phyloP scores from a whole-genome alignment of 2,888 invertebrate genomes.

The Listrodromus nycthemerus region DNA sequence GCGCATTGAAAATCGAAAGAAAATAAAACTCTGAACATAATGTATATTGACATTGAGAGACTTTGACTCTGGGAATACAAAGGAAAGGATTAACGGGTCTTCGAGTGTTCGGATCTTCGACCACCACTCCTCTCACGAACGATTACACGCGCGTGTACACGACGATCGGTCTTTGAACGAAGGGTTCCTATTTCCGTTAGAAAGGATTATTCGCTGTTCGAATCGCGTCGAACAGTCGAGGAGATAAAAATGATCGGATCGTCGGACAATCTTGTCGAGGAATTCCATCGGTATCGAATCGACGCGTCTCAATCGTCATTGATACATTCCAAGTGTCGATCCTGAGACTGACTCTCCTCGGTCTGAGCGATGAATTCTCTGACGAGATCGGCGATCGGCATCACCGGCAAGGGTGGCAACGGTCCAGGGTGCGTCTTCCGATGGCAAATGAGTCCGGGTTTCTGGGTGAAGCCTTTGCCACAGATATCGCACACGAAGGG shows the following conservation, averaged over 20 bases:
- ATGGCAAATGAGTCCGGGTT: constrained; percentile 82
- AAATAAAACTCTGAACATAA: constrained; percentile 1
- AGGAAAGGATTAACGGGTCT: background rate
- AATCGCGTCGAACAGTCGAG: background rate
- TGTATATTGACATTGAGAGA: background rate
- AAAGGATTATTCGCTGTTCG: background rate
- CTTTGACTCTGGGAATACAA: background rate
- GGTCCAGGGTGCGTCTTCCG: constrained; percentile 82
- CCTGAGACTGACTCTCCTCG: constrained; percentile 58
- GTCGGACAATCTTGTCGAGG: background rate
- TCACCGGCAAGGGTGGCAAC: constrained; percentile 82
- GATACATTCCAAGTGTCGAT: constrained; percentile 42
- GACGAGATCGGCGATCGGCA: constrained; percentile 83
- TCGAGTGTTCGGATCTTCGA: background rate
- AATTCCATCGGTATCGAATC: background rate
- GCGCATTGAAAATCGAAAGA: background rate
- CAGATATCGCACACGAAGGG: constrained; percentile 83
- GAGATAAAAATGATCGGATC: background rate
- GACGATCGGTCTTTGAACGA: background rate
- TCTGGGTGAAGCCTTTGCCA: constrained; percentile 82
- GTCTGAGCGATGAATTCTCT: constrained; percentile 80
- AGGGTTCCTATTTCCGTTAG: background rate
- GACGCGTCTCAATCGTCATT: background rate
- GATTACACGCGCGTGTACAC: background rate
- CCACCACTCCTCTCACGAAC: background rate